Base-by-base conservation (phyloP, 2,113 vertebrate genomes). In the Tachycineta bicolor region DNA sequence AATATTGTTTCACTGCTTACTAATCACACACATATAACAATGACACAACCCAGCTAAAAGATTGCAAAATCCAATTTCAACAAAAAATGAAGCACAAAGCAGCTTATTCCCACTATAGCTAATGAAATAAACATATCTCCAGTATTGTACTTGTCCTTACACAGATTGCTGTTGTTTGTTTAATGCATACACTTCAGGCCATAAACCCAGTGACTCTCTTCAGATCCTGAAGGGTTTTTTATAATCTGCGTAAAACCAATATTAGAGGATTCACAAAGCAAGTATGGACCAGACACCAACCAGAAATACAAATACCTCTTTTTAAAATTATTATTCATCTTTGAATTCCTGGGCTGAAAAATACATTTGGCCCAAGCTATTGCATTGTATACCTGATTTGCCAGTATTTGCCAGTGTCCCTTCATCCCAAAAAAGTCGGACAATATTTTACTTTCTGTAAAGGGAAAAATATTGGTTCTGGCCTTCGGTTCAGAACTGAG, bases 331-430 rank as follows among this genome's bases (percentile, higher is more conserved):
- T 26, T 92, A 19, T 78, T 41, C 18, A 89, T 87, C 22, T 76
- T 73, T 18, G 41, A 96, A 84, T 33, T 49, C 25, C 44, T 41
- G 79, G 83, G 50, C 28, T 81, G 67, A 94, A 94, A 97, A 96
- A 81, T 4, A 89, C 73, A 79, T 93, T 83, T 31, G 47, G 47
- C 21, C 41, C 49, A 89, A 89, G 70, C 44, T 79, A 59, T 2
- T 43, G 9, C 29, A 53, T 0, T 63, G 13, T 44, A 53, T 33
- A 55, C 1, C 2, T 17, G 28, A 47, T 16, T 41, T 55, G 34
- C 44, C 56, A 73, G 56, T 28, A 74, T 5, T 52, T n/a, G n/a
- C n/a, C n/a, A n/a, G 5, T 14, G 9, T 22, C 2, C 3, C 14
- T 33, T 4, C 4, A 23, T 3, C 20, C 5, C 21, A 7, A 78